Base-by-base conservation (phyloP, 2,113 vertebrate species). In the Aythya baeri region DNA sequence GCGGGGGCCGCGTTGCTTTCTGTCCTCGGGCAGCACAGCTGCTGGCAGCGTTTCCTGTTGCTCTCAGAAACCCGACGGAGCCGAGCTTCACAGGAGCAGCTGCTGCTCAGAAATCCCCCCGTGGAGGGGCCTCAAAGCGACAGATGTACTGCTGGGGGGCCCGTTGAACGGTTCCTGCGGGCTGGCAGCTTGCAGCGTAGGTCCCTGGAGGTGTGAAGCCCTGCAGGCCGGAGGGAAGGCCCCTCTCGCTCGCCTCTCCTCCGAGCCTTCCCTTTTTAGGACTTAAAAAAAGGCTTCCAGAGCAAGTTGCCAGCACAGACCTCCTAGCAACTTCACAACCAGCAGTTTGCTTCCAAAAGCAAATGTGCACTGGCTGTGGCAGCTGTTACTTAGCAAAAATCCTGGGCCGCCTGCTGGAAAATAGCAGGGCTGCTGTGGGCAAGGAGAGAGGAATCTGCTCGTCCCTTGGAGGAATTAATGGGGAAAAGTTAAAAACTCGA, bases 251-350 rank as follows among this genome's bases (percentile, higher is more conserved):
- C 27, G 29, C 62, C 67, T 89, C 44, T 76, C 14, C 72, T 72
- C 44, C 11, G 17, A 25, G 15, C 76, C 23, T 88, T 82, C 71
- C 89, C 66, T 79, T 95, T 92, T 95, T 92, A 88, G 86, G 86
- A 32, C 76, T 91, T 66, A 3, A 38, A 31, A 25, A 22, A 52
- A 65, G 9, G 6, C n/a, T 75, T 75, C 79, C 83, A 27, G 63
- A 63, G 58, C 13, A 3, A 20, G 31, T 12, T 88, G 75, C 79
- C 95, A 86, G 83, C 26, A 6, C 72, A 68, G 25, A 36, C 31
- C 80, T 75, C 91, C 72, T 46, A 91, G 80, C 67, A 65, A 57
- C 89, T 81, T 73, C 72, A 29, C 89, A 72, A 9, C 13, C 26
- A 61, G 67, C 1, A 20, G 18, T 38, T 38, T 71, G 75, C 86